phyloP scores from a whole-genome alignment of 2,113 vertebrate genomes.

The Triplophysa tibetana region DNA sequence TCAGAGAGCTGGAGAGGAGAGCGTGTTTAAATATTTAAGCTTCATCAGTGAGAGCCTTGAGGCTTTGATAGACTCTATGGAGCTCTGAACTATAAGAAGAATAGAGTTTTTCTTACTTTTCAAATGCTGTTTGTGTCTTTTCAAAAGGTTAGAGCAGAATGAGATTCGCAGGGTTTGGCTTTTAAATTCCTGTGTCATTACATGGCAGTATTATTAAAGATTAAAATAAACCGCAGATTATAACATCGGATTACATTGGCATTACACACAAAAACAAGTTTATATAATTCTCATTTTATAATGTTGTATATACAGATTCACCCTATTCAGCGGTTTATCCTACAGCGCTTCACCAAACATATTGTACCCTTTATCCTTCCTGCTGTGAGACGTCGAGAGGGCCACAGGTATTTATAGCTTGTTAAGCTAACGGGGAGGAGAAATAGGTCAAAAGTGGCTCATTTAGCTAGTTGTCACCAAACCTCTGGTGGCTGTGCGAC shows the following conservation, averaged over 20 bases:
- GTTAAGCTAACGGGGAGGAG: conserved; percentile 32
- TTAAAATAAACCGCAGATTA: neutral
- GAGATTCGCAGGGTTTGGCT: neutral
- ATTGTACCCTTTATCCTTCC: conserved; percentile 10
- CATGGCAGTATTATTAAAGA: conserved; percentile 2
- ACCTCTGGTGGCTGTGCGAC: conserved; percentile 41
- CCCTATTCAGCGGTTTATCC: conserved; percentile 25
- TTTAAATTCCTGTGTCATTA: neutral
- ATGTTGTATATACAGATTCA: neutral
- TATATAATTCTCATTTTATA: neutral
- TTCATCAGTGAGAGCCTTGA: conserved; percentile 35
- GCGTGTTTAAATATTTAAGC: conserved; percentile 49
- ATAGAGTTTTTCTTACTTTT: conserved; percentile 8
- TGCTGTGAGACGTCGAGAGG: conserved; percentile 13
- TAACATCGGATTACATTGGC: neutral
- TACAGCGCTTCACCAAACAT: conserved; percentile 22
- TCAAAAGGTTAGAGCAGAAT: neutral
- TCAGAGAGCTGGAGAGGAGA: conserved; percentile 40
- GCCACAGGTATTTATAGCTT: conserved; percentile 41
- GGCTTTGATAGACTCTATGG: conserved; percentile 12
- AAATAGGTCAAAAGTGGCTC: conserved; percentile 38
- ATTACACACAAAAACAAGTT: neutral
- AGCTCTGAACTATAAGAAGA: conserved; percentile 18
- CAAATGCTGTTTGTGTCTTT: conserved; percentile 10
- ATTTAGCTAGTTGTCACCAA: conserved; percentile 44